Evolutionary conservation across 2,888 invertebrate species (phyloP).

Genomic region (Fragum fragum): DNA sequence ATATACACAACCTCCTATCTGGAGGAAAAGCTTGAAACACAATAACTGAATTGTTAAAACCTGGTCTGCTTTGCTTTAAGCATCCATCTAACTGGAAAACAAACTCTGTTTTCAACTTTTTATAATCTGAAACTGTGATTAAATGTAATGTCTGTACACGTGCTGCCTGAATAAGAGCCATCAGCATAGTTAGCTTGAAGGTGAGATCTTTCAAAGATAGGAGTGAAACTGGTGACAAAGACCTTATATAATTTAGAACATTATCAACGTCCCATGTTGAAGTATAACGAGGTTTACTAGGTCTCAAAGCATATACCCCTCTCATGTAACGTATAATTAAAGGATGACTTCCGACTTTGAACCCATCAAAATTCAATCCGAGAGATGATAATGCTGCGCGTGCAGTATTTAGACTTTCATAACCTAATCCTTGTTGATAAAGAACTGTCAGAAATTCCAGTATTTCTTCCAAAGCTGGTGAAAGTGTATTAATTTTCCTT

Average conservation of each 20-base stretch:
- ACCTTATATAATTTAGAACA: constrained; percentile 32
- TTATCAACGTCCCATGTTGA: constrained; percentile 36
- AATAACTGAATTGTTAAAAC: constrained; percentile 27
- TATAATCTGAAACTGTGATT: too few species aligned
- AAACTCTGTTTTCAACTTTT: too few species aligned
- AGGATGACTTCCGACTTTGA: too few species aligned
- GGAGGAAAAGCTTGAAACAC: too few species aligned
- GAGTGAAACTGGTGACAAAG: too few species aligned
- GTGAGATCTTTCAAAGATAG: constrained; percentile 40
- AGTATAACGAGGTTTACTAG: too few species aligned
- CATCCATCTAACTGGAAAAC: constrained; percentile 33
- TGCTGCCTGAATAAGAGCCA: constrained; percentile 49
- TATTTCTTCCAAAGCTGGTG: too few species aligned
- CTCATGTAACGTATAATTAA: too few species aligned
- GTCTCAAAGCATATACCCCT: too few species aligned
- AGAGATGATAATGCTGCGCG: constrained; percentile 33
- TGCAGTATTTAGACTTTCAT: constrained; percentile 41
- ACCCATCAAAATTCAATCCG: constrained; percentile 31
- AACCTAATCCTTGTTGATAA: constrained; percentile 36
- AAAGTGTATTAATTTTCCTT: too few species aligned
- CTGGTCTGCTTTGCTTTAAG: constrained; percentile 41
- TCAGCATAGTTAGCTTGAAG: constrained; percentile 53
- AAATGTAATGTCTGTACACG: constrained; percentile 46
- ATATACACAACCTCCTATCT: constrained; percentile 42
- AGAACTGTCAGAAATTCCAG: constrained; percentile 31